phyloP scores from a whole-genome alignment of 2,797 vertebrate genomes.

The Muscicapa comitata region DNA sequence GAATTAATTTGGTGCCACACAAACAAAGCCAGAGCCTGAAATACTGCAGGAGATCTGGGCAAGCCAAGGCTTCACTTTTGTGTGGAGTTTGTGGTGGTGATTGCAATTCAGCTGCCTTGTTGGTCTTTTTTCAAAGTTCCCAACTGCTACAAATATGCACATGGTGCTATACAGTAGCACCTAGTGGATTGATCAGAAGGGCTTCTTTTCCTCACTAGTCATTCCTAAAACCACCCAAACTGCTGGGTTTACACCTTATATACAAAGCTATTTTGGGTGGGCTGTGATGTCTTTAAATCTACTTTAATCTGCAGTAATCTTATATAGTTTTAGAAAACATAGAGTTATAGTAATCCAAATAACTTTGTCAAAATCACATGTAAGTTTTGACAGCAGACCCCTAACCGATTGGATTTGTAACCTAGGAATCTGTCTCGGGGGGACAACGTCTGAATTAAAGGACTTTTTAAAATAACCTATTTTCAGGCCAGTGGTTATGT shows the following conservation, averaged over 20 bases:
- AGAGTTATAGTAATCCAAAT: background rate
- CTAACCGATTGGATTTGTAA: background rate
- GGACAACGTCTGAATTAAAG: background rate
- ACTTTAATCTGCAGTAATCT: background rate
- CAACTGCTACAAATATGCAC: background rate
- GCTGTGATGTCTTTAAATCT: background rate
- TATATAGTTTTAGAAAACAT: background rate
- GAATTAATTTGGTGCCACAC: background rate
- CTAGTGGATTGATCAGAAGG: background rate
- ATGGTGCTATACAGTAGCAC: background rate
- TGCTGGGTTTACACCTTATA: background rate
- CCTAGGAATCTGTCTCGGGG: background rate
- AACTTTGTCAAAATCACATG: background rate
- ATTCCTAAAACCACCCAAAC: background rate
- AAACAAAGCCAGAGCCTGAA: background rate
- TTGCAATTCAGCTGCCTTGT: background rate
- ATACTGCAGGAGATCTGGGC: background rate
- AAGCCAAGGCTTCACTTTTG: background rate
- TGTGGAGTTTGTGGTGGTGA: background rate
- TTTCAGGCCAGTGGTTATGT: background rate
- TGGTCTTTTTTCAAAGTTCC: background rate
- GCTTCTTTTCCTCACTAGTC: background rate
- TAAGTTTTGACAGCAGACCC: background rate
- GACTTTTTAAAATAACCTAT: background rate
- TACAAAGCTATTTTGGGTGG: background rate